phyloP scores from a whole-genome alignment of 2,888 invertebrate genomes.

The Oegoconia quadripuncta region DNA sequence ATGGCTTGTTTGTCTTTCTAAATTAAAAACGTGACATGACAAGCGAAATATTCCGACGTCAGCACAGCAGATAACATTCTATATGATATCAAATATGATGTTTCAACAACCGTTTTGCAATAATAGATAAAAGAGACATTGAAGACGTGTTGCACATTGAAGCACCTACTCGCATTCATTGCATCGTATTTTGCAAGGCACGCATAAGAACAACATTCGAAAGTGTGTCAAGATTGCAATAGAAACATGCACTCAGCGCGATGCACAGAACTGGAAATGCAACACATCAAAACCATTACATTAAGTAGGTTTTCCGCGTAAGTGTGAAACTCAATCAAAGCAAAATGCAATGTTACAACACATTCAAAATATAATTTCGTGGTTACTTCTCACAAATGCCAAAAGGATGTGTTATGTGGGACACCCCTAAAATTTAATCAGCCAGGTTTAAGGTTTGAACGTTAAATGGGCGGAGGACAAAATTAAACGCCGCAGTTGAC shows the following conservation, averaged over 20 bases:
- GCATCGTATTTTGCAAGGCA: conserved; percentile 67
- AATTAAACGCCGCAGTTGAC: conserved; percentile 3
- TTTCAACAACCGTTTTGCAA: conserved; percentile 6
- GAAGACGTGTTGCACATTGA: conserved; percentile 22
- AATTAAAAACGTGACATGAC: conserved; percentile 9
- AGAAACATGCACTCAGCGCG: conserved; percentile 49
- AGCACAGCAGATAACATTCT: too few species aligned
- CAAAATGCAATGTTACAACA: background rate
- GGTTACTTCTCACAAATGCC: too few species aligned
- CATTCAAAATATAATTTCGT: background rate
- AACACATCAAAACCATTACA: conserved; percentile 50
- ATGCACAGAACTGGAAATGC: conserved; percentile 60
- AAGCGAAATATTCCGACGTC: conserved; percentile 1
- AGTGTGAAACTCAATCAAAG: conserved; percentile 6
- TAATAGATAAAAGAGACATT: conserved; percentile 6
- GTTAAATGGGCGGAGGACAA: background rate
- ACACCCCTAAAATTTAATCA: background rate
- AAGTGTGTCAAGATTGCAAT: conserved; percentile 77
- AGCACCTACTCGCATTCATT: conserved; percentile 43
- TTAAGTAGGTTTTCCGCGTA: conserved; percentile 38
- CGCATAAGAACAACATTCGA: conserved; percentile 70
- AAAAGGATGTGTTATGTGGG: background rate
- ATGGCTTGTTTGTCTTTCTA: conserved; percentile 5
- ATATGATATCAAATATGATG: conserved; percentile 2
- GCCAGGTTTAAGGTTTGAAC: background rate